Evolutionary conservation across 2,888 invertebrate genomes (phyloP), one percentile per base, ranked within the genome.

Genomic region (Lapara coniferarum): DNA sequence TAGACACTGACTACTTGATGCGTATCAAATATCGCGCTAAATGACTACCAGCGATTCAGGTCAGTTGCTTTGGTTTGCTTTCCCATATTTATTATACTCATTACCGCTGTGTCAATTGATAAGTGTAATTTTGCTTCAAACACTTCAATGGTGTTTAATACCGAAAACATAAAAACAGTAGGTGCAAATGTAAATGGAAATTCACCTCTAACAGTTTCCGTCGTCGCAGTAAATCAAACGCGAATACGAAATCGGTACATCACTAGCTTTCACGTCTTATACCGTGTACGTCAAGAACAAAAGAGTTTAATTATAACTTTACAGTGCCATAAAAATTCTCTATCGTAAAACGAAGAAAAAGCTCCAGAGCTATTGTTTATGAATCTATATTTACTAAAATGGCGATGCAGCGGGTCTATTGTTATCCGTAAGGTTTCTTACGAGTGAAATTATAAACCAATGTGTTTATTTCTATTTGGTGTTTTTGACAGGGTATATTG

Each of bases 301-400:
- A 63, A 63, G 63, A 46, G 63, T 63, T 63, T 49, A 63, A 63
- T 63, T 63, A 63, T 63, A 63, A 63, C 63, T 63, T 63, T 63
- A 63, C 63, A 63, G 63, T 63, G 63, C 63, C 49, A 63, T 63
- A 63, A 63, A 63, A 63, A 63, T 46, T 63, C 46, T 49, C 46
- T 63, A 49, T 49, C 63, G 63, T 63, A 63, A 63, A 63, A 63
- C 46, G 49, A 63, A 13, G 19, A 63, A 63, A 63, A 19, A 44
- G 59, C 63, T 63, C 63, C 19, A 19, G 6, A 19, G 19, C 63
- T 63, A 63, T 63, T 63, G 46, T 63, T 63, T 63, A 63, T 49
- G 19, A 25, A 63, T 63, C 49, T 63, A 63, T 49, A 63, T 49
- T 63, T 63, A 63, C 63, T 63, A 63, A 63, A 49, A 63, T 63